A percentile compares a stretch with the other conserved stretches of the same genome.
Conservation (phyloP, 2,113 vertebrate species). For the Opisthocomus hoazin region DNA sequence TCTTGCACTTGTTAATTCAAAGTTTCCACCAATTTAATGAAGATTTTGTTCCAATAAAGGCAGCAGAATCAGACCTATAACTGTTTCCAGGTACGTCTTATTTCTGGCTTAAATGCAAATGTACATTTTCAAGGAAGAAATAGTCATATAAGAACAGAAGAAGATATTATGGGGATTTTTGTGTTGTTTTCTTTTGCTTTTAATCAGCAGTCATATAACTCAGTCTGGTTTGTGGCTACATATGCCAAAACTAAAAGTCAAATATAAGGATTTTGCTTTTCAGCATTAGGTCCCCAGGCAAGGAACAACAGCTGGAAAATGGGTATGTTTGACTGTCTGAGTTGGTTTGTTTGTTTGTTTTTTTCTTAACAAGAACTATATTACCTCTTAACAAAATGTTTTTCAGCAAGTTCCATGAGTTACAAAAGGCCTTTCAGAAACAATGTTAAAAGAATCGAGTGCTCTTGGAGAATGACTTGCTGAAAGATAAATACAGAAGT, state of each 20-base stretch:
- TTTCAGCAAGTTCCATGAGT: neutral
- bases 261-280: constrained; percentile 13
- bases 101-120: neutral
- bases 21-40: neutral
- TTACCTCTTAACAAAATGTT: neutral
- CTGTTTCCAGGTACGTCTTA: neutral
- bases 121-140: neutral
- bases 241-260: neutral
- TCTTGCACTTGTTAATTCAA: neutral
- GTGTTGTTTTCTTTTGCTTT: neutral
- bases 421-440: neutral
- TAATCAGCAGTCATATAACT: neutral
- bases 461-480: neutral
- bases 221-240: neutral
- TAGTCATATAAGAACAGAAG: neutral
- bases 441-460: neutral
- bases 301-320: constrained; percentile 31
- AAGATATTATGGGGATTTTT: neutral
- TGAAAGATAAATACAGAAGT: constrained; percentile 30
- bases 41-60: neutral
- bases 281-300: constrained; percentile 4
- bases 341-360: neutral
- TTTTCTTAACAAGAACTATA: neutral
- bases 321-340: neutral
- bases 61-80: neutral